Evolutionary conservation across 2,888 invertebrate genomes (phyloP), one percentile per base, ranked within the genome.

Genomic region (Caenorhabditis plicata): DNA sequence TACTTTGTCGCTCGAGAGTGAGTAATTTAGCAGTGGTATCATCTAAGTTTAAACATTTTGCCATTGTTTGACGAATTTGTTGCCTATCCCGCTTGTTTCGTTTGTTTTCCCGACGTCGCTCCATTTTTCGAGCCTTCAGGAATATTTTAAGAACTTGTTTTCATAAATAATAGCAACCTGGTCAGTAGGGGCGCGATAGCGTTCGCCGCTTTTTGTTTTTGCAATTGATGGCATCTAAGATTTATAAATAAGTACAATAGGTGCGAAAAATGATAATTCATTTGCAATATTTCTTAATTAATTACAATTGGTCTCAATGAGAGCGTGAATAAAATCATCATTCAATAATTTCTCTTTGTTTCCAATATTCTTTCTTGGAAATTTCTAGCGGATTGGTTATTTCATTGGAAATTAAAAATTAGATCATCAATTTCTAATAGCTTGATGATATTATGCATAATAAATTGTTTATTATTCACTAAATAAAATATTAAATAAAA

Each of bases 21-120:
- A 71, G 41, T 27, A 69, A 47, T 51, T 67, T 68, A 20, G 42
- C 44, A 5, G 57, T 65, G n/a, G 58, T 64, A n/a, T 68, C 68
- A 17, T 66, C 70, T 38, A 69, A 46, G 49, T 69, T 65, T 41
- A 49, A 58, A 29, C 38, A 64, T 40, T 69, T 69, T n/a, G 69
- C 69, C 49, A 69, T 69, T 13, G 69, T 61, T 13, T 65, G 65
- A 15, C 69, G 55, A 29, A 69, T 64, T 36, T 69, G 69, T n/a
- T 57, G 61, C 26, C 71, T 38, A 33, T 71, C 69, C 11, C 45
- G 32, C 31, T 69, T 71, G 39, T 71, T 69, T 27, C 67, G 50
- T 53, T 69, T 71, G 38, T 67, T 67, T 31, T 68, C 71, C 19
- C 52, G 46, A 25, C 54, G 52, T 22, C 71, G 50, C 9, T 71